Base-by-base conservation (phyloP, 2,797 vertebrate genomes). In the Hoplostethus mediterraneus region DNA sequence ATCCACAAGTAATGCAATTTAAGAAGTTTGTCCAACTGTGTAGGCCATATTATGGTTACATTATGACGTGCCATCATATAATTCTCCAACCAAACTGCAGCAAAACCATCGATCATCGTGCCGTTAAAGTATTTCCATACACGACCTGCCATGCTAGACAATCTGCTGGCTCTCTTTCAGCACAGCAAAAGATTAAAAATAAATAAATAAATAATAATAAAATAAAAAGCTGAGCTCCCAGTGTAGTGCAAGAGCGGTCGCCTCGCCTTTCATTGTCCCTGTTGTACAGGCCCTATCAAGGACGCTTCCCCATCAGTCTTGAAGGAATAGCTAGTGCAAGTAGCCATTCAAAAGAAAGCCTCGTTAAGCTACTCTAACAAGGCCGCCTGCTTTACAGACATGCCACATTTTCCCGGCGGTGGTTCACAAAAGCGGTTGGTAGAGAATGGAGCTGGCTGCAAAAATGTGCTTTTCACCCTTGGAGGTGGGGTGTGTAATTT, bases 321-420 rank as follows among this genome's bases (percentile, higher is more conserved):
- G 72, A 88, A 16, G 6, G 83, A 85, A 69, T 51, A 67, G 42
- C 36, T 63, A 84, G 71, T 83, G 74, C 64, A 77, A 6, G 40
- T 49, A 75, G 25, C 42, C 62, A 83, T 85, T 90, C 60, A 87
- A 73, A 83, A 81, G 21, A 54, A 36, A 79, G 67, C 63, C 52
- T 59, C 57, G 57, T 79, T 71, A 36, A 75, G 67, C 58, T 58
- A 56, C 42, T 48, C 65, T 47, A 59, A 63, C 89, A 91, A 92
- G 89, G 90, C 80, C 83, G 42, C 49, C 61, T 81, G 47, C 59
- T 81, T 88, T 87, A 87, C 79, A 87, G 12, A 64, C 44, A n/a
- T 16, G 44, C 36, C 57, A 42, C 51, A 30, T 51, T 69, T 79
- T 80, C 55, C 40, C 16, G 7, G 44, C 57, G 71, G 53, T 71